phyloP scores from a whole-genome alignment of 2,888 invertebrate species.

The Netelia fuscicornis region DNA sequence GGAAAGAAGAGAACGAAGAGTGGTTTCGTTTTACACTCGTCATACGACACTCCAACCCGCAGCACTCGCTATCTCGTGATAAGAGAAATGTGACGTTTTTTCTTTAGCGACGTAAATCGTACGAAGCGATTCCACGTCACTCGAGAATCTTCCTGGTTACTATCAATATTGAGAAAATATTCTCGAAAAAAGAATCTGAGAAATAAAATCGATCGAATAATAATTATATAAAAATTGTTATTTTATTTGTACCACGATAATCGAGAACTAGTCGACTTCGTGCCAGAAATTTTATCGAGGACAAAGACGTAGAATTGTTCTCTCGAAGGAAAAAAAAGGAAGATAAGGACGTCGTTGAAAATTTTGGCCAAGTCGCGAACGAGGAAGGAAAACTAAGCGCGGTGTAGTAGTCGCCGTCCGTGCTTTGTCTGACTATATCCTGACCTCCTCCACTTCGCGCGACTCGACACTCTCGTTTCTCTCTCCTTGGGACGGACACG shows the following conservation, averaged over 20 bases:
- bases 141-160: neutral
- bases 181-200: neutral
- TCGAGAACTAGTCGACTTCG: no score
- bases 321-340: no score
- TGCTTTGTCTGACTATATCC: slow-evolving; percentile 1
- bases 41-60: neutral
- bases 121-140: slow-evolving; percentile 9
- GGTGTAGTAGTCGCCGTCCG: neutral
- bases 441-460: slow-evolving; percentile 8
- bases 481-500: slow-evolving; percentile 3
- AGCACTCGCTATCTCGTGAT: neutral
- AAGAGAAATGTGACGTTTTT: neutral
- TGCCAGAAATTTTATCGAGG: no score
- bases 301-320: no score
- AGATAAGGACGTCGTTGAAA: no score
- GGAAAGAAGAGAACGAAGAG: neutral
- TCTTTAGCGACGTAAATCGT: neutral
- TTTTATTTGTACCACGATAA: no score
- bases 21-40: slow-evolving; percentile 42
- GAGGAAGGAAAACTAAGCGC: neutral
- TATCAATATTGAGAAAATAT: neutral
- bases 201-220: neutral
- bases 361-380: neutral
- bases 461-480: neutral
- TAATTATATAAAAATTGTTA: no score